These are phyloP conservation scores for Nephrotoma flavescens DNA, from an alignment of 2,888 invertebrate species.

Conservation along the genomic window DNA sequence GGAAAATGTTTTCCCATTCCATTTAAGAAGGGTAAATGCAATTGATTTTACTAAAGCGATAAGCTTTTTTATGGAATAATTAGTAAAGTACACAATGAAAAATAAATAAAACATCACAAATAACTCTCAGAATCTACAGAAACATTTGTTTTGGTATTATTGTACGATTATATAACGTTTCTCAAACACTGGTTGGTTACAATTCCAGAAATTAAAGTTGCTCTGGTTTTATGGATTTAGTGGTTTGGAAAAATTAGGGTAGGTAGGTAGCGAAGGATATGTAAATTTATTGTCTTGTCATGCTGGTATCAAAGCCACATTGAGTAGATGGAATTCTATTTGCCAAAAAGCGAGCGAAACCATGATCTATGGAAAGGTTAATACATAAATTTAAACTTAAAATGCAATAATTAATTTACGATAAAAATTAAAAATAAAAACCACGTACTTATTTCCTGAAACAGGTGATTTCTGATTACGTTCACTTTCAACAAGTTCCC, in stretches of 20 bases:
- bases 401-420: background rate
- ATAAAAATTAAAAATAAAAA: background rate
- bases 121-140: background rate
- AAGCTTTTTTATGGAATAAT: background rate
- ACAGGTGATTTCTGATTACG: slow-evolving; percentile 18
- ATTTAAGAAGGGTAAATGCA: too few species aligned
- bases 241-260: background rate
- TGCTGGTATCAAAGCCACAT: background rate
- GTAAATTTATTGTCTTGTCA: background rate
- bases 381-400: background rate
- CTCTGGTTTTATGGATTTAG: too few species aligned
- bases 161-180: too few species aligned
- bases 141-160: too few species aligned
- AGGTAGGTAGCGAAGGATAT: background rate
- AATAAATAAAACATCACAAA: background rate
- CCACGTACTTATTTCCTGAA: slow-evolving; percentile 12
- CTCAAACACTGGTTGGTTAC: too few species aligned
- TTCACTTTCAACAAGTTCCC: slow-evolving; percentile 61
- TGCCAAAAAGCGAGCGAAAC: slow-evolving; percentile 1
- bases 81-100: background rate
- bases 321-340: background rate
- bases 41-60: too few species aligned
- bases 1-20: too few species aligned
- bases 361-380: background rate
- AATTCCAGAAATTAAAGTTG: too few species aligned